Evolutionary conservation across 2,113 vertebrate species (phyloP).

Genomic region (Jacana jacana): DNA sequence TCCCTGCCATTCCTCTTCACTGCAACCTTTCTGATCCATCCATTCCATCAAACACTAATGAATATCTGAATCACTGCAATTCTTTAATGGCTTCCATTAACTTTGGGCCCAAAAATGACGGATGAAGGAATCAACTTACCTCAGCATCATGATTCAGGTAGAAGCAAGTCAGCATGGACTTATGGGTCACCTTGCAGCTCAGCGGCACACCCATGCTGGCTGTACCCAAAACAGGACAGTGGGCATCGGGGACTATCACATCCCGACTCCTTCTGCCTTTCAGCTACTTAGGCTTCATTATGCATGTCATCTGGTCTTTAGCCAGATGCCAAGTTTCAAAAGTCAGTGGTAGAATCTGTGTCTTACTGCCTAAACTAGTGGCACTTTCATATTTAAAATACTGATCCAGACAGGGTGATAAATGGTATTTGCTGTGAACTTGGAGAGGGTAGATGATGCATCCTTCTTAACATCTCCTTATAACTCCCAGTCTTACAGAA

Average conservation of each 20-base stretch:
- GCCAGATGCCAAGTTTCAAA: neutral
- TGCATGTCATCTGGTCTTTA: neutral
- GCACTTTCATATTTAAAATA: neutral
- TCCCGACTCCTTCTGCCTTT: neutral
- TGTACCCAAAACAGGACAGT: neutral
- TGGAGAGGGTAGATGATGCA: neutral
- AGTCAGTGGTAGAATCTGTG: neutral
- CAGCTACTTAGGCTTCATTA: neutral
- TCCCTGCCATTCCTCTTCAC: neutral
- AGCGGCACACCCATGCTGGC: neutral
- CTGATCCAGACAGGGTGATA: neutral
- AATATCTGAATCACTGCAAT: neutral
- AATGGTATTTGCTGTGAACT: neutral
- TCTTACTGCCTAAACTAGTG: neutral
- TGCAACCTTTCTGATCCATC: neutral
- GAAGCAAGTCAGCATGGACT: neutral
- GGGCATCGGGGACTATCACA: neutral
- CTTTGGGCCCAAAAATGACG: neutral
- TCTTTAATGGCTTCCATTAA: neutral
- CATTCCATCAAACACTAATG: neutral
- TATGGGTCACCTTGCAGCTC: neutral
- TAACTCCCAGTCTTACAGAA: neutral
- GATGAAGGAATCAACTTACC: neutral
- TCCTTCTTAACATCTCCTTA: neutral
- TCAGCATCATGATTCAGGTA: neutral